These are phyloP conservation scores for Gymnocypris eckloni DNA, from an alignment of 2,797 vertebrate species.

Conservation along the genomic window DNA sequence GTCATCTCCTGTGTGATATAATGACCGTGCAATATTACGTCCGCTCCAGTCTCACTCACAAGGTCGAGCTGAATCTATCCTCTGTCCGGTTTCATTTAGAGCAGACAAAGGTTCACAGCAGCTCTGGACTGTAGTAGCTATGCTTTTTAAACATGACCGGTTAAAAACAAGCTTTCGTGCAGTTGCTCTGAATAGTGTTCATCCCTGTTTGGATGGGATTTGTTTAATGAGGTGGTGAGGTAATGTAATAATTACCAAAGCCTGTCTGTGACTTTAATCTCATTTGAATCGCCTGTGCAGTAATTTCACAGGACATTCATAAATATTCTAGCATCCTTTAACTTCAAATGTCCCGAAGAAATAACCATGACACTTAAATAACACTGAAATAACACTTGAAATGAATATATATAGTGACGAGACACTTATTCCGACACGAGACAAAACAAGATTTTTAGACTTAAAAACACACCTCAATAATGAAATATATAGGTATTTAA, in stretches of 20 bases:
- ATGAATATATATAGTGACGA: too few relatives aligned
- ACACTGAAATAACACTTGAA: too few relatives aligned
- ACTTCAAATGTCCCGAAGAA: too few relatives aligned
- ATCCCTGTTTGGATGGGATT: not conserved
- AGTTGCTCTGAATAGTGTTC: not conserved
- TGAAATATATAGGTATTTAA: too few relatives aligned
- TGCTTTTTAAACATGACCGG: too few relatives aligned
- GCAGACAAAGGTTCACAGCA: not conserved
- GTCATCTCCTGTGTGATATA: conserved; percentile 2
- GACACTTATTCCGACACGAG: too few relatives aligned
- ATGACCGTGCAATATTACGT: conserved; percentile 19
- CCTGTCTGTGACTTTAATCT: not conserved
- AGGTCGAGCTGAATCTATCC: not conserved
- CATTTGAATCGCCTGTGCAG: not conserved
- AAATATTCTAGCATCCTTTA: not conserved
- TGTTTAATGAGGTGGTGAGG: not conserved
- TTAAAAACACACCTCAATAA: too few relatives aligned
- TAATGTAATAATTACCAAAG: not conserved
- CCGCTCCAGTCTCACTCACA: conserved; percentile 10
- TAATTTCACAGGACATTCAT: not conserved
- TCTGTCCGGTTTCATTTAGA: not conserved
- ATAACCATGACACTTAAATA: too few relatives aligned
- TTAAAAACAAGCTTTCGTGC: not conserved
- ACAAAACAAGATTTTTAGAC: too few relatives aligned
- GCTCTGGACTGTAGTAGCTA: not conserved